These are phyloP conservation scores for Boleophthalmus pectinirostris DNA, from an alignment of 2,113 vertebrate species.

Conservation along the genomic window DNA sequence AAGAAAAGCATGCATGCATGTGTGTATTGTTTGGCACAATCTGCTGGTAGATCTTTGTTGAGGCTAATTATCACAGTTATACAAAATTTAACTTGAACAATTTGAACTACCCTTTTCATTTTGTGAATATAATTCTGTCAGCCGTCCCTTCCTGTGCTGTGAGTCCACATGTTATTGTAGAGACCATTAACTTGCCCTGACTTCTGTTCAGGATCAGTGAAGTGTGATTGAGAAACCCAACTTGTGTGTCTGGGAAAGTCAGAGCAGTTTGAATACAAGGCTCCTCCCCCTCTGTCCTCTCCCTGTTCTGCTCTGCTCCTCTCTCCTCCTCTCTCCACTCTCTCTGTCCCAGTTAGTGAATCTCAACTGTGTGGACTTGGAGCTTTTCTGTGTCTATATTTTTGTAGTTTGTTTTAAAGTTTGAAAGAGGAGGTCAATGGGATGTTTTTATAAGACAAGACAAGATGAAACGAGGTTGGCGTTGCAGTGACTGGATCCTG, in stretches of 20 bases:
- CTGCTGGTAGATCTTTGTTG: too few species aligned
- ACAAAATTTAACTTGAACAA: too few species aligned
- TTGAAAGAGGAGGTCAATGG: slow-evolving; percentile 4
- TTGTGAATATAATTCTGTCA: too few species aligned
- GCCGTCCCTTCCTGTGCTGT: too few species aligned
- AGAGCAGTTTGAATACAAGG: slow-evolving; percentile 9
- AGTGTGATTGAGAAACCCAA: slow-evolving; percentile 5
- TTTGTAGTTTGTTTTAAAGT: neutral
- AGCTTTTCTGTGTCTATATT: slow-evolving; percentile 7
- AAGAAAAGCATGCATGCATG: too few species aligned
- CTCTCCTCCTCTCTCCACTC: neutral
- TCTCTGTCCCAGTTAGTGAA: slow-evolving; percentile 5
- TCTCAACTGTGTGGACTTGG: slow-evolving; percentile 38
- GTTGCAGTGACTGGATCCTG: slow-evolving; percentile 62
- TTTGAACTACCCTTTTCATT: too few species aligned
- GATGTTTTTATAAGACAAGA: slow-evolving; percentile 45
- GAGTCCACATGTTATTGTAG: neutral
- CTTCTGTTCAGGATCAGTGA: slow-evolving; percentile 31
- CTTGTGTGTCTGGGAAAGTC: slow-evolving; percentile 13
- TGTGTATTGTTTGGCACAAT: too few species aligned
- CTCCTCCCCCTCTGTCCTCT: slow-evolving; percentile 49
- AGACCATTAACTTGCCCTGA: slow-evolving; percentile 29
- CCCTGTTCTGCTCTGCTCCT: slow-evolving; percentile 10
- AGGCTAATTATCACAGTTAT: too few species aligned
- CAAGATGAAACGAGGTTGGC: slow-evolving; percentile 55